Evolutionary conservation across 2,797 vertebrate genomes (phyloP).

Genomic region (Onychomys torridus): DNA sequence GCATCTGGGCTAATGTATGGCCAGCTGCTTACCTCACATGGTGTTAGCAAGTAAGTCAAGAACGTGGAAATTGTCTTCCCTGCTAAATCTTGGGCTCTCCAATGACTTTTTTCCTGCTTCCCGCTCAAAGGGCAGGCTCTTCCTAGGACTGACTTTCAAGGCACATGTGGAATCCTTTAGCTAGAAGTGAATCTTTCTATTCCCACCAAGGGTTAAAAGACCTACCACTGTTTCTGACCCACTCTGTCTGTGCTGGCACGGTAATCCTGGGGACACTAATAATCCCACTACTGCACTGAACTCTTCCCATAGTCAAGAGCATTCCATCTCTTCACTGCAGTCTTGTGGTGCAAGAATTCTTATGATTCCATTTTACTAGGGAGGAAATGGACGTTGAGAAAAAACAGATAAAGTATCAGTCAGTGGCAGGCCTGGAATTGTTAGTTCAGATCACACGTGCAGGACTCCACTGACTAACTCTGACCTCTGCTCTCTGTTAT

Average conservation of each 20-base stretch:
- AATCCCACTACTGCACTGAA: not conserved
- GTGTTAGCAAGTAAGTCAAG: not conserved
- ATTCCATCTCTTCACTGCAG: slow-evolving; percentile 5
- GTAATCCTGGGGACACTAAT: not conserved
- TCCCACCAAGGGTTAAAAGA: slow-evolving; percentile 1
- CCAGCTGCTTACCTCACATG: not conserved
- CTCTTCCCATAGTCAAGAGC: not conserved
- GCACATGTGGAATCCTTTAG: not conserved
- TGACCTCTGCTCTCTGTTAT: not conserved
- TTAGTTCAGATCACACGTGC: slow-evolving; percentile 14
- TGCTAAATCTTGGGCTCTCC: not conserved
- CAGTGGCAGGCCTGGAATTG: not conserved
- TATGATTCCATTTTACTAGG: not conserved
- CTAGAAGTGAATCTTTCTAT: not conserved
- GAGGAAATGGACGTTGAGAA: not conserved
- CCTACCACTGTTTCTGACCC: not conserved
- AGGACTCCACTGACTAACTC: not conserved
- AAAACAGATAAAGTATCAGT: not conserved
- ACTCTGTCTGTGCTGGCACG: not conserved
- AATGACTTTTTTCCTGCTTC: slow-evolving; percentile 4
- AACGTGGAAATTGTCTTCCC: slow-evolving; percentile 1
- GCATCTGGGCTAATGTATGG: not conserved
- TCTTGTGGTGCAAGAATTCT: slow-evolving; percentile 12
- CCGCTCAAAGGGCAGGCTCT: slow-evolving; percentile 4
- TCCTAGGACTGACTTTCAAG: not conserved